Evolutionary conservation across 1,140 invertebrate genomes (phyloP), one percentile per base, ranked within the genome.

Genomic region (Calycopis cecrops): DNA sequence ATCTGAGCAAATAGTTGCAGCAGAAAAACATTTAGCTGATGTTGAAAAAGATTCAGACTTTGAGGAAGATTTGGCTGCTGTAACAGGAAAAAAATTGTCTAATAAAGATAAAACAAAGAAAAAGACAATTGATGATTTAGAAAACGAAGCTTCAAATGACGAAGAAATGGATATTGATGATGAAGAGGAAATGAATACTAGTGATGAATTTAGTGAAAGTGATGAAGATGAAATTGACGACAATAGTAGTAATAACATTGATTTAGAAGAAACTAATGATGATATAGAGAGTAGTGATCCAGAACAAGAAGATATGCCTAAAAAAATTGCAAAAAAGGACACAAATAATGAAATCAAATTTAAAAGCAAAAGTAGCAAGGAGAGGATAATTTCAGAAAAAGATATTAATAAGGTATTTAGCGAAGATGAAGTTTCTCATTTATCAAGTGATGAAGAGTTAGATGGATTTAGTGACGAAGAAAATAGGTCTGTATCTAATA

Each of bases 21-120:
- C 90, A 33, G 92, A 94, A 73, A 90, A 91, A 69, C 90, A 91
- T 72, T 79, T 93, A 44, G 80, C 89, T 14, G 89, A 91, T 58
- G 82, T 84, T 38, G 88, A 90, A 65, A 85, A 82, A 9, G 91
- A 91, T 64, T 90, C 90, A 28, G 92, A 93, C 59, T 93, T 92
- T 83, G 90, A 93, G 65, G 89, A 91, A 64, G 92, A 93, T 77
- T 79, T 92, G 56, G 88, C 85, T 33, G 71, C 88, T 48, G 81
- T 88, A 6, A 88, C 78, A 34, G 88, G 87, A 9, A 86, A 87
- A 71, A 65, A 84, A 53, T 16, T 70, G 35, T 44, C 56, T 14
- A 62, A 65, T 40, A 66, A 63, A 33, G 69, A 79, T 67, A 73
- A 73, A 42, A 59, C 71, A 55, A 71, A 74, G 17, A 63, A 67